Percentiles rank a stretch among this genome's conserved stretches.
Conservation (phyloP, 1,140 invertebrate genomes). For the Eubasilissa regina region DNA sequence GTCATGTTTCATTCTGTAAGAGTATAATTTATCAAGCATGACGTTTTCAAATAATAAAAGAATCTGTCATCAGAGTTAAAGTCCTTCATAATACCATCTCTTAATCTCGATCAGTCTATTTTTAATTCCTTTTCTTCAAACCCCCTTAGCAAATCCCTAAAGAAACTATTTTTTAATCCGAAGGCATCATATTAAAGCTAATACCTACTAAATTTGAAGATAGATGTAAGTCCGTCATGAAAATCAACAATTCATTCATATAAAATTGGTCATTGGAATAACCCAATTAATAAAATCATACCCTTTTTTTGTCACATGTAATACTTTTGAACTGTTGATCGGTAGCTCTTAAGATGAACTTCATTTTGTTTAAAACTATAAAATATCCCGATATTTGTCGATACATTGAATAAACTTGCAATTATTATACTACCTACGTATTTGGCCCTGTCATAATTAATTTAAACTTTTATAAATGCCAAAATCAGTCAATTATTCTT, state of each 20-base stretch:
- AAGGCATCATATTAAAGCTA: slow-evolving; percentile 61
- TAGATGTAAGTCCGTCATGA: slow-evolving; percentile 33
- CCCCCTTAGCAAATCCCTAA: slow-evolving; percentile 15
- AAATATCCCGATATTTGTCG: slow-evolving; percentile 6
- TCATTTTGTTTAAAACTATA: slow-evolving; percentile 10
- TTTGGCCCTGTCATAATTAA: slow-evolving; percentile 12
- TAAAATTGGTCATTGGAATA: slow-evolving; percentile 50
- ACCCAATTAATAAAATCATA: slow-evolving; percentile 7
- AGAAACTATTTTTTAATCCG: slow-evolving; percentile 49
- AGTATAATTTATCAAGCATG: too few species aligned
- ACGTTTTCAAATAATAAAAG: too few species aligned
- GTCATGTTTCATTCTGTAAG: too few species aligned
- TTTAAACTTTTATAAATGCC: not conserved
- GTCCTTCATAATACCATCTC: slow-evolving; percentile 49
- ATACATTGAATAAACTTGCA: slow-evolving; percentile 3
- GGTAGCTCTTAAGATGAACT: not conserved
- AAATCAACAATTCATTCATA: slow-evolving; percentile 40
- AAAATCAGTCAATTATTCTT: slow-evolving; percentile 19
- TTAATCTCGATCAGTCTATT: slow-evolving; percentile 60
- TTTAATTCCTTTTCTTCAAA: slow-evolving; percentile 8
- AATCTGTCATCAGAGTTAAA: not conserved
- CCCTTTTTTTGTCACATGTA: slow-evolving; percentile 3
- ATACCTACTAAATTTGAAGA: slow-evolving; percentile 57
- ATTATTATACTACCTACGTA: slow-evolving; percentile 4
- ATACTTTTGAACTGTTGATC: slow-evolving; percentile 27